These are phyloP conservation scores for Hyposoter dolosus DNA, from an alignment of 2,888 invertebrate species.

Conservation along the genomic window DNA sequence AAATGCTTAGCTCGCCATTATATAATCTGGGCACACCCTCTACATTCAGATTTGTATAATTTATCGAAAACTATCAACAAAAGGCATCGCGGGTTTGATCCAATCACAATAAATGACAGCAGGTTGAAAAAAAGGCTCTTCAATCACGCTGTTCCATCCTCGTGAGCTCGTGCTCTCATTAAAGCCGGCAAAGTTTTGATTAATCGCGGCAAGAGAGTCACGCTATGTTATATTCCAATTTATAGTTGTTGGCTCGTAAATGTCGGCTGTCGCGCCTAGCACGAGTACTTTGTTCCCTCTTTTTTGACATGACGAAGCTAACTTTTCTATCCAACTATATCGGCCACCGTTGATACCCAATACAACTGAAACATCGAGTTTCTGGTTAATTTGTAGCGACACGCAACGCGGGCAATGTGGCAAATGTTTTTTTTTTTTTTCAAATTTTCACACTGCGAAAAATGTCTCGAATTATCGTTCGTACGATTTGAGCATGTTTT, in stretches of 20 bases:
- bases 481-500: too few relatives aligned
- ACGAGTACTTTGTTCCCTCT: conserved; percentile 17
- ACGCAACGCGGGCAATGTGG: conserved; percentile 12
- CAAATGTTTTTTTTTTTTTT: background rate
- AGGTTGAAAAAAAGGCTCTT: conserved; percentile 32
- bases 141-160: conserved; percentile 6
- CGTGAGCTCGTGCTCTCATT: background rate
- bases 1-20: too few relatives aligned
- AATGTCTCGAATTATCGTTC: background rate
- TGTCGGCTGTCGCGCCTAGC: background rate
- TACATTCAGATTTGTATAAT: background rate
- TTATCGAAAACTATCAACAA: conserved; percentile 24
- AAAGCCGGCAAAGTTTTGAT: conserved; percentile 51
- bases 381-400: conserved; percentile 21
- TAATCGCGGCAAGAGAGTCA: conserved; percentile 46
- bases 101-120: conserved; percentile 50
- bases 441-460: background rate
- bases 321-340: conserved; percentile 23
- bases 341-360: background rate
- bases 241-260: conserved; percentile 46
- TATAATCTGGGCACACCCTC: background rate
- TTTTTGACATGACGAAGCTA: conserved; percentile 25
- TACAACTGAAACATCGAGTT: conserved; percentile 11
- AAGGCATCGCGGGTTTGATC: conserved; percentile 41
- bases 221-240: conserved; percentile 52